phyloP scores from a whole-genome alignment of 1,140 invertebrate species.

The Calliopsis andreniformis region DNA sequence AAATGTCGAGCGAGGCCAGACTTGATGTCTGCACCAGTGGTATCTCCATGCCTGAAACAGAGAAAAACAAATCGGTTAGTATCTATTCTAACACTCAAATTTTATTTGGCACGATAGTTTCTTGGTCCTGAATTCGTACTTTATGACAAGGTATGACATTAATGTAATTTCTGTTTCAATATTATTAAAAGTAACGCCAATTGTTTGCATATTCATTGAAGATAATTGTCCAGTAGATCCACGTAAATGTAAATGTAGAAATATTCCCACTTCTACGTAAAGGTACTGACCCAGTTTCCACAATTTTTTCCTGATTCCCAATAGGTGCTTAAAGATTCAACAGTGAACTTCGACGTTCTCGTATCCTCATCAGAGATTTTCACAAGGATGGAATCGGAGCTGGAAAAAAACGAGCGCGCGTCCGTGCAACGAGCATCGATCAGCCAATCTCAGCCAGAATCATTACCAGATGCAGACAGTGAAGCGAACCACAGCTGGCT shows the following conservation, averaged over 20 bases:
- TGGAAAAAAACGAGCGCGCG: not conserved
- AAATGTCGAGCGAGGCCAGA: not conserved
- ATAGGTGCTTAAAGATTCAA: constrained; percentile 20
- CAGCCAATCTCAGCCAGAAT: not conserved
- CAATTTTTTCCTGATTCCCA: not conserved
- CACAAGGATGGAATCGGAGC: not conserved
- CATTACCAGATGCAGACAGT: not conserved
- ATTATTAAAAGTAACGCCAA: too few species aligned
- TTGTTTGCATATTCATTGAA: too few species aligned
- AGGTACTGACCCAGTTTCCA: too few species aligned
- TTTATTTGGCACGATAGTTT: fast-evolving
- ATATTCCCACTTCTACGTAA: too few species aligned
- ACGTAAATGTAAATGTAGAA: too few species aligned
- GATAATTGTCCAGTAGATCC: too few species aligned
- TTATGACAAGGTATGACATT: too few species aligned
- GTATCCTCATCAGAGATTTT: not conserved
- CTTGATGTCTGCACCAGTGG: constrained; percentile 12
- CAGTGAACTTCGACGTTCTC: not conserved
- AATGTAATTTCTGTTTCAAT: too few species aligned
- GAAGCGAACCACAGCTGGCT: constrained; percentile 2
- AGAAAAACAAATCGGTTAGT: constrained; percentile 22
- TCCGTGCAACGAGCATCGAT: not conserved
- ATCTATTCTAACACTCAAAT: not conserved
- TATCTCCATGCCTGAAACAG: not conserved
- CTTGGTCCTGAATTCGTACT: too few species aligned